Base-by-base conservation (phyloP, 2,888 invertebrate genomes). In the Ectemnius lituratus region DNA sequence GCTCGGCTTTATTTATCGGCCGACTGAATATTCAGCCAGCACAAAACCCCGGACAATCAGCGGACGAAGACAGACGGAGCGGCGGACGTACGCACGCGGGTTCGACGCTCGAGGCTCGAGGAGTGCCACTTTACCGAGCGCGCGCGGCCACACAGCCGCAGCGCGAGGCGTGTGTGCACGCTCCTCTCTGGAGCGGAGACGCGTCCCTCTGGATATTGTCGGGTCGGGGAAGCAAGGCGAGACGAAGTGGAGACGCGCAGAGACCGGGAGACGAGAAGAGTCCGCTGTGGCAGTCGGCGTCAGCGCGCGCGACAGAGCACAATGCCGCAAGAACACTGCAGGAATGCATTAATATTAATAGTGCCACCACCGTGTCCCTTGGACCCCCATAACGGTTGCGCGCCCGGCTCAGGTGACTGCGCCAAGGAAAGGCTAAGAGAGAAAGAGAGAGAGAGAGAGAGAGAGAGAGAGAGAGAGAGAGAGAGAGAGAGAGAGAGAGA, bases 291-390 rank as follows among this genome's bases (percentile, higher is more conserved):
- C 37, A 37, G 37, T 37, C 73, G 62, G 57, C 75, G 79, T 77
- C 76, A 80, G 78, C 80, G 78, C 74, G 37, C 37, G 37, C 37
- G 37, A 37, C 37, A 37, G 78, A 82, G 84, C 75, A 87, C 86
- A 87, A 87, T 87, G 84, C 85, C 78, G 77, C 83, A 78, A 82
- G 79, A 78, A 80, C 37, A 37, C 80, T 70, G 69, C 75, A 23
- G 86, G 87, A 87, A 87, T 86, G 87, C 84, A 87, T 87, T 87
- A 87, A 87, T 87, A 87, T 87, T 87, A 86, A 87, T 87, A 86
- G 81, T 82, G 80, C 75, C 60, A 78, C 78, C 64, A 68, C 27
- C 27, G 52, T 13, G 27, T 47, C 20, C 27, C 27, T 47, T 49
- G 23, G 16, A 4, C 16, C 13, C 27, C 63, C 27, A 67, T 46